These are phyloP conservation scores for Agrotis ipsilon DNA, from an alignment of 2,888 invertebrate species.

Conservation along the genomic window DNA sequence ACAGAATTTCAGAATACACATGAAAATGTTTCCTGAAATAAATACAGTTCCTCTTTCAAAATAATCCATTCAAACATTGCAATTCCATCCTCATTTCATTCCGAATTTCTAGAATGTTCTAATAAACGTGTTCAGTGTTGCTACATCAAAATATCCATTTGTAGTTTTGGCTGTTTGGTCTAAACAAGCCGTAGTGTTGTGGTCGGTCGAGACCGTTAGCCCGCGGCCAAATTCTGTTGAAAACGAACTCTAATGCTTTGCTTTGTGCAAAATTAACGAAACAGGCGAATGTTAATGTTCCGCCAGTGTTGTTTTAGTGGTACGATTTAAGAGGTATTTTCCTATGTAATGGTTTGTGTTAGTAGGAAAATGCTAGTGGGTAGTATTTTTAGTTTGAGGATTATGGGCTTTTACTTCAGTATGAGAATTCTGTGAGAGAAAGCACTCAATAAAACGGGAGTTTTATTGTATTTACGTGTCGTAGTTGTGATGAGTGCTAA, in stretches of 20 bases:
- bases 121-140: conserved; percentile 52
- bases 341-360: conserved; percentile 53
- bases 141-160: conserved; percentile 75
- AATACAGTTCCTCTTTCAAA: conserved; percentile 7
- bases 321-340: conserved; percentile 64
- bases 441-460: not conserved
- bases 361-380: conserved; percentile 15
- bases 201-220: conserved; percentile 82
- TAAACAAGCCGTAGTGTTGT: conserved; percentile 76
- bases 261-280: conserved; percentile 79
- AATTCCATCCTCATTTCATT: conserved; percentile 17
- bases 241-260: conserved; percentile 77
- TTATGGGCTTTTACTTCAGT: conserved; percentile 33
- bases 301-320: conserved; percentile 57
- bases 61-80: conserved; percentile 14
- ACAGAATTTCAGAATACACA: not conserved
- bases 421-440: conserved; percentile 14
- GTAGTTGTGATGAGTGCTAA: not conserved
- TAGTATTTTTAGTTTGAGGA: conserved; percentile 59
- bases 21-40: not conserved
- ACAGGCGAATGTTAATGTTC: conserved; percentile 74
- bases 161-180: conserved; percentile 72
- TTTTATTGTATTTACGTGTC: conserved; percentile 24
- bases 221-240: conserved; percentile 77
- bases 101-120: conserved; percentile 44